These are phyloP conservation scores for Netelia melanura DNA, from an alignment of 2,888 invertebrate genomes.

Conservation along the genomic window DNA sequence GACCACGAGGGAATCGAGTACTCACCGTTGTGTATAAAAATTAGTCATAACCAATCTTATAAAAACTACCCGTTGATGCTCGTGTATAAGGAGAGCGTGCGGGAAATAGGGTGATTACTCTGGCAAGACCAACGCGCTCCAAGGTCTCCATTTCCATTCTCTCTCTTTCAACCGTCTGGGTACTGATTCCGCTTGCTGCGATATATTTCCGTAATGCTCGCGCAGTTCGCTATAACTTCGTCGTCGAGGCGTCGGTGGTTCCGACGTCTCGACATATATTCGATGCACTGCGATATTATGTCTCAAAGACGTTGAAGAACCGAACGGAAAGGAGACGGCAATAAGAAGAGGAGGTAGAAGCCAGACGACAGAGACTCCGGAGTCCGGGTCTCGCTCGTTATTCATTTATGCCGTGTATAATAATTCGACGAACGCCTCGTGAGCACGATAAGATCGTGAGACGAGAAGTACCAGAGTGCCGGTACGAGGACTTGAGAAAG, in stretches of 20 bases:
- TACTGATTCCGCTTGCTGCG: constrained; percentile 45
- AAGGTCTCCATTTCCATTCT: constrained; percentile 57
- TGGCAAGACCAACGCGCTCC: constrained; percentile 34
- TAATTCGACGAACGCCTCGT: constrained; percentile 53
- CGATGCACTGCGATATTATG: constrained; percentile 59
- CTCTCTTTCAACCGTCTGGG: constrained; percentile 19
- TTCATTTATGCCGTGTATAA: constrained; percentile 68
- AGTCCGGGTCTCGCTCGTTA: constrained; percentile 53
- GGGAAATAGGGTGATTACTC: constrained; percentile 12
- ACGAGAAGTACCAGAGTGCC: constrained; percentile 54
- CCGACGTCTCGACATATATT: constrained; percentile 59
- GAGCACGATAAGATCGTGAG: constrained; percentile 62
- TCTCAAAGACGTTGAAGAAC: constrained; percentile 45
- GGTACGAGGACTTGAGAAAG: constrained; percentile 24
- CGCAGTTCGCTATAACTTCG: constrained; percentile 36
- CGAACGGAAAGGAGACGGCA: constrained; percentile 36
- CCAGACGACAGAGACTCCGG: constrained; percentile 33
- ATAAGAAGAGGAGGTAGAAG: constrained; percentile 44
- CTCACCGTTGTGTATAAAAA: constrained; percentile 73
- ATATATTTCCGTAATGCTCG: constrained; percentile 71
- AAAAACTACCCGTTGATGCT: constrained; percentile 64
- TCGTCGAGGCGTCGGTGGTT: constrained; percentile 50
- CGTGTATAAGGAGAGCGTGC: constrained; percentile 38
- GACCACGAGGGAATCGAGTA: constrained; percentile 68
- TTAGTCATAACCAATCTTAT: constrained; percentile 74